These are phyloP conservation scores for zebrafish (Danio rerio) DNA, from an alignment of 2,113 vertebrate genomes.

Conservation along the genomic window DNA sequence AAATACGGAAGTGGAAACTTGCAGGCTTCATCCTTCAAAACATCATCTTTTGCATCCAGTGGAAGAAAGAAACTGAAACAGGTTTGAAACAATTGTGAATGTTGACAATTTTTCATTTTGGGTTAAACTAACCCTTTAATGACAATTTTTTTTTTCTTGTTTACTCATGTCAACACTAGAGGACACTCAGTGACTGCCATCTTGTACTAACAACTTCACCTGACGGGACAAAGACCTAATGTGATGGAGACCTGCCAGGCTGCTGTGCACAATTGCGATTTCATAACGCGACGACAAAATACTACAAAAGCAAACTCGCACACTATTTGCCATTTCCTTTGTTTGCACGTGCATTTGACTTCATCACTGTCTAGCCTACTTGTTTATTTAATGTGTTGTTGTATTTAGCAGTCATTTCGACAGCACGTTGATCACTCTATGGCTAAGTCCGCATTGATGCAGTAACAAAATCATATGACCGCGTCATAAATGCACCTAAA, in stretches of 20 bases:
- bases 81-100: no score
- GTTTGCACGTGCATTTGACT: background rate
- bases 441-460: slow-evolving; percentile 8
- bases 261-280: background rate
- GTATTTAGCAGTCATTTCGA: background rate
- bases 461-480: background rate
- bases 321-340: background rate
- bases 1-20: no score
- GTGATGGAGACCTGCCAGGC: no score
- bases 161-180: background rate
- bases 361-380: background rate
- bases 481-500: background rate
- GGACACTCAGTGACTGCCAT: background rate
- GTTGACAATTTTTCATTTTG: no score
- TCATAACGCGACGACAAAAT: background rate
- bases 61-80: no score
- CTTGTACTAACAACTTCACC: slow-evolving; percentile 5
- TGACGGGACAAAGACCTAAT: background rate
- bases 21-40: no score
- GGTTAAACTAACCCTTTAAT: background rate
- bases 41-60: no score
- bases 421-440: background rate
- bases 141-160: background rate
- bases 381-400: background rate
- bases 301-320: background rate